Evolutionary conservation across 2,113 vertebrate genomes (phyloP), one percentile per base, ranked within the genome.

Genomic region (Stigmatopora argus): DNA sequence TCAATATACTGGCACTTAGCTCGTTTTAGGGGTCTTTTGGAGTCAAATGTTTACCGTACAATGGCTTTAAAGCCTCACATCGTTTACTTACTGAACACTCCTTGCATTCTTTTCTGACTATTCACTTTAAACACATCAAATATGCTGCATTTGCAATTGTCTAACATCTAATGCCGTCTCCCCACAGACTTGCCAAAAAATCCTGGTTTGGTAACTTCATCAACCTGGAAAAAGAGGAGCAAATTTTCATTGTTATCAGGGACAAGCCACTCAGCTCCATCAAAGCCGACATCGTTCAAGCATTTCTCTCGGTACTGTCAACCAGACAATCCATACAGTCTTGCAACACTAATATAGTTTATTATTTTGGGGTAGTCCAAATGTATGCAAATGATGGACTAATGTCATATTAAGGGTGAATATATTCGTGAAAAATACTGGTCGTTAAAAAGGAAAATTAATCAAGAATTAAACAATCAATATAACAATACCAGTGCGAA

Each of bases 121-220:
- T 19, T 52, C 49, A 19, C n/a, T 52, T 52, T 49, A n/a, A 17
- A 49, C n/a, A 18, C 48, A 49, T n/a, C 18, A n/a, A 52, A 52
- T 52, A 19, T n/a, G n/a, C 3, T 19, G 9, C 4, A 15, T 56
- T 56, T 56, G 26, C 4, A 4, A n/a, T 19, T 38, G 8, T 35
- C 35, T 6, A 11, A 45, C 45, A 35, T 58, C 1, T 31, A 61
- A 15, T 60, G 45, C 8, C 69, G 10, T 63, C 44, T 17, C 34
- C 10, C 62, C 15, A 5, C 89, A 99, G 97, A 90, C 94, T 99
- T 90, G 96, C 97, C 93, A 99, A 99, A 92, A 99, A 98, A 86
- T 99, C 97, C 62, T 99, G 97, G 97, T 99, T 99, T 0, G 97
- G 97, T 90, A 99, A 99, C 89, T 99, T 99, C 86, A 95, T 99